A percentile compares a stretch with the other conserved stretches of the same genome.
These are phyloP conservation scores for Ceyx margarethae DNA, from an alignment of 2,113 vertebrate species.

Conservation along the genomic window DNA sequence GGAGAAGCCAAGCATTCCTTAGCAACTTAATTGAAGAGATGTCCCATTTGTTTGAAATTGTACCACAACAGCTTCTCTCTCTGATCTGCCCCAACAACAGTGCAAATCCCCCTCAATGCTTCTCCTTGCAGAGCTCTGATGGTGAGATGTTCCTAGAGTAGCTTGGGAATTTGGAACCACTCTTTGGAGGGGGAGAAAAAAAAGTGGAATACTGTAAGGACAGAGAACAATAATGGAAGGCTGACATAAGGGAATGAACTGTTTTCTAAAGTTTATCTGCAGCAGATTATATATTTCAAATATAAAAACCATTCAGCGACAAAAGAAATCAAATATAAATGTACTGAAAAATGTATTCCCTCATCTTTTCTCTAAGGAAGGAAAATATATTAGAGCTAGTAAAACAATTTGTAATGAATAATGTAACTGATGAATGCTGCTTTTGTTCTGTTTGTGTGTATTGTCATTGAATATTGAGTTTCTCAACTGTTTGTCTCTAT, in stretches of 20 bases:
- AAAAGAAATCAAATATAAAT: constrained; percentile 4
- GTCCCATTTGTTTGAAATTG: constrained; percentile 3
- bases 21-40: background rate
- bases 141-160: background rate
- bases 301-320: background rate
- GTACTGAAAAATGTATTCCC: background rate
- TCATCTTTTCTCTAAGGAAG: background rate
- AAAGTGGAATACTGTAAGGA: background rate
- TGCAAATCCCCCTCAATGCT: background rate
- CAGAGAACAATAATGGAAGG: background rate
- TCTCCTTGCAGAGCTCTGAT: background rate
- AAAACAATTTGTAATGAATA: background rate
- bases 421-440: background rate
- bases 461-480: background rate
- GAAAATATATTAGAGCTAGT: background rate
- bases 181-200: fast-evolving
- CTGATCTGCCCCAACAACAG: background rate
- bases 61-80: background rate
- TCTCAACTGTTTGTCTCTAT: background rate
- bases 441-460: background rate
- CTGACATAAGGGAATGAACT: background rate
- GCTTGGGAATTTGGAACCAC: background rate
- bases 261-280: background rate
- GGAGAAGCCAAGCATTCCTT: background rate
- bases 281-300: background rate